Conservation (phyloP, 92 coral and sea anemone species). For the Phenganax subtilis region DNA sequence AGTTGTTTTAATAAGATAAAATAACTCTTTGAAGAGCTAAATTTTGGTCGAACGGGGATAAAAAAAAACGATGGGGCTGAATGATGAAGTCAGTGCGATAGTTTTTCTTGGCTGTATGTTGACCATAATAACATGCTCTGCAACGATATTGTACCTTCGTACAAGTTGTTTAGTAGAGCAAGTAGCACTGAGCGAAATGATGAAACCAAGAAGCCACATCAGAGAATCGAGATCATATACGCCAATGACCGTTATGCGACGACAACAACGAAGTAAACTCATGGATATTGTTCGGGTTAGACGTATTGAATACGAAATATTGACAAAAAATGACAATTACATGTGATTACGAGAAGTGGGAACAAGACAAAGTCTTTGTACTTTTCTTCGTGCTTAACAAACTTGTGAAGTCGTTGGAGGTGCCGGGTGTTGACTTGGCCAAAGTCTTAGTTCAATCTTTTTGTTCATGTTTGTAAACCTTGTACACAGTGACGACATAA, state of each 20-base stretch:
- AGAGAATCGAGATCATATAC: background rate
- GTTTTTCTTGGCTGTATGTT: constrained; percentile 37
- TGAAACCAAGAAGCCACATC: constrained; percentile 22
- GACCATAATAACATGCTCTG: constrained; percentile 27
- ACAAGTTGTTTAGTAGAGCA: constrained; percentile 19
- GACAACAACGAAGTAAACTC: background rate
- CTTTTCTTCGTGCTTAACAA: too few relatives aligned
- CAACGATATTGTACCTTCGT: constrained; percentile 17
- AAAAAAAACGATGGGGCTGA: background rate
- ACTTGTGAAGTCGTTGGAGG: too few relatives aligned
- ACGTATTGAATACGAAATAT: constrained; percentile 21
- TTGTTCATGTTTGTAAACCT: background rate
- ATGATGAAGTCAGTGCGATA: constrained; percentile 15
- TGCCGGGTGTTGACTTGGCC: too few relatives aligned
- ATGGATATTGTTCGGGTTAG: constrained; percentile 13
- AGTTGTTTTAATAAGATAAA: background rate
- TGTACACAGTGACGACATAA: too few relatives aligned
- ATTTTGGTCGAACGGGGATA: background rate
- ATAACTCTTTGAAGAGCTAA: too few relatives aligned
- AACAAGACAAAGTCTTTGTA: too few relatives aligned
- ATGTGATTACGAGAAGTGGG: too few relatives aligned
- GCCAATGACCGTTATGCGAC: background rate
- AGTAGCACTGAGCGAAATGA: constrained; percentile 18
- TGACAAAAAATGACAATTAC: background rate
- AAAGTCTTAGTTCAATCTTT: too few relatives aligned